Base-by-base conservation (phyloP, 1,140 invertebrate species). In the Dysdera silvatica region DNA sequence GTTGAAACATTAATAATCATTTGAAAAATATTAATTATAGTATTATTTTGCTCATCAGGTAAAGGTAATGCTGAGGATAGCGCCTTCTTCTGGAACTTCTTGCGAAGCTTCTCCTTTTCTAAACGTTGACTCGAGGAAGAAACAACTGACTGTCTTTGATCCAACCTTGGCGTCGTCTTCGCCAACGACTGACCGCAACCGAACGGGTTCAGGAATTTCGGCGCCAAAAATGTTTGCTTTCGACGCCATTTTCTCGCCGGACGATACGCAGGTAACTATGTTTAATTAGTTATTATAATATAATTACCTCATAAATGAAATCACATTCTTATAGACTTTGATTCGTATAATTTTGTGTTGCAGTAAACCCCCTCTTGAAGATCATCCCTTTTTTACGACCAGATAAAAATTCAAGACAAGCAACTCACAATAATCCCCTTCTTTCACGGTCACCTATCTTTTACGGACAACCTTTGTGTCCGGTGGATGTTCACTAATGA, bases 191-290 rank as follows among this genome's bases (percentile, higher is more conserved):
- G 75, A 89, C 77, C 73, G 88, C 74, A n/a, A n/a, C n/a, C n/a
- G n/a, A n/a, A n/a, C n/a, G n/a, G n/a, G n/a, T n/a, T 82, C 84
- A 5, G 84, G 83, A 45, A 88, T 92, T 8, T 87, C 90, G 0
- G 91, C 91, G 0, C 92, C 92, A 0, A 96, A 95, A 78, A 95
- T 95, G 89, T 97, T 95, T 76, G 91, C 90, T 10, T 96, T 95
- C 74, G 93, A 97, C 74, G 89, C 89, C 31, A 87, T 97, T 28
- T 95, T 94, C 74, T 88, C 88, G 0, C 85, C 87, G 49, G 89
- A 95, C 73, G 91, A 95, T 76, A 86, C 91, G 51, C 88, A 93
- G 84, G 91, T 94, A 77, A 74, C 69, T 20, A 16, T n/a, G 14
- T 40, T 40, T 40, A 16, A 16, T 40, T 16, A 40, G 37, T 40